Evolutionary conservation across 2,888 invertebrate genomes (phyloP), one percentile per base, ranked within the genome.

Genomic region (Trachelus tabidus): DNA sequence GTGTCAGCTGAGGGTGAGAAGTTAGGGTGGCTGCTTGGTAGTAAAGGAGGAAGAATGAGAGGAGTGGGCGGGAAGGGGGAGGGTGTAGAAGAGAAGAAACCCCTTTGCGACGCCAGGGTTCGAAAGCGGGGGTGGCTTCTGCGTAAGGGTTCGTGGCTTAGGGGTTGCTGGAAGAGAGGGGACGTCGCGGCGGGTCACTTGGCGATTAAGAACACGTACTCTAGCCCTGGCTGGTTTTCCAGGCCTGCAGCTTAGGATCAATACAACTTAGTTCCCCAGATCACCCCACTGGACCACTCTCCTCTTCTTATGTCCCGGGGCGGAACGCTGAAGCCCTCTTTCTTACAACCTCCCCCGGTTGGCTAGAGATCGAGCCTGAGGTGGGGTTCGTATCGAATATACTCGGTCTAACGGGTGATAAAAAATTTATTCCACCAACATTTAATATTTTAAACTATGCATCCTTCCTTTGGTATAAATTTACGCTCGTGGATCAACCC

Each of bases 191-290:
- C 89, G 90, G 90, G 91, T 90, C 91, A 91, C 91, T 91, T 91
- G 91, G 90, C 91, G 91, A 91, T 91, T 91, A 91, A 91, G 91
- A 91, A 91, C 91, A 91, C 91, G 91, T 91, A 91, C 89, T 90
- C 33, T 23, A 71, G 6, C 33, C 75, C 90, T 90, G 90, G 89
- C 89, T 88, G 90, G 89, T 90, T 90, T 89, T 90, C 91, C 89
- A 89, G 90, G 89, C 88, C 89, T 89, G 87, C 88, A 87, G 87
- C 87, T 88, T 87, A 87, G 91, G 91, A 91, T 91, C 91, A 91
- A 91, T 91, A 91, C 91, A 90, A 91, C 91, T 91, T 91, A 91
- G 90, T 91, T 90, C 88, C 89, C 89, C 88, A 89, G 88, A 87
- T 80, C 82, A 83, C 85, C 87, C 86, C 56, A 56, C 56, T 56